Conservation (phyloP, 2,113 vertebrate genomes). For the Halichoerus grypus region DNA sequence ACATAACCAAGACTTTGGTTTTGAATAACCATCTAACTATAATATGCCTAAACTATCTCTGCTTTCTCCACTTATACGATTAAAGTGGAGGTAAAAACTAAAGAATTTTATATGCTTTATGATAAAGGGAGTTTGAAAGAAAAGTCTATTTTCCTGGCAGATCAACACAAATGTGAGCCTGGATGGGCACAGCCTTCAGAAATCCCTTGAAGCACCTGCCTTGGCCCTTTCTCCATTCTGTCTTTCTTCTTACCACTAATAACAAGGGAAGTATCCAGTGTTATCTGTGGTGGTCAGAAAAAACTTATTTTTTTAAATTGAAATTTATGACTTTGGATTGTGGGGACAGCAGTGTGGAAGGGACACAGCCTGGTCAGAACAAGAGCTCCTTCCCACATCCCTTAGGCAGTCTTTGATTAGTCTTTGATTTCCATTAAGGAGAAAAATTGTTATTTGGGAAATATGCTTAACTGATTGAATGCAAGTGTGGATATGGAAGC, state of each 20-base stretch:
- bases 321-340: background rate
- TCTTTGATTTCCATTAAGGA: background rate
- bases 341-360: background rate
- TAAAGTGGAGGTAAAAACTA: background rate
- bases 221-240: background rate
- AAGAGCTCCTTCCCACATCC: background rate
- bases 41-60: background rate
- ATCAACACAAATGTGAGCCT: background rate
- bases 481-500: background rate
- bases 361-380: background rate
- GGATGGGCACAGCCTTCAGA: background rate
- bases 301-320: background rate
- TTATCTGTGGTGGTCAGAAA: background rate
- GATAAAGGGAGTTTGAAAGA: background rate
- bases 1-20: background rate
- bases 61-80: background rate
- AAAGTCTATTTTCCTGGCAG: background rate
- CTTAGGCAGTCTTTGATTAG: background rate
- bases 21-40: background rate
- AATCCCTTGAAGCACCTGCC: background rate
- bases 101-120: background rate
- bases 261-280: background rate
- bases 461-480: background rate
- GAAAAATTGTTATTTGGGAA: background rate
- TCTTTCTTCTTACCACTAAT: background rate